A percentile compares a stretch with the other conserved stretches of the same genome.
Conservation (phyloP, 2,888 invertebrate genomes). For the Apamea anceps region DNA sequence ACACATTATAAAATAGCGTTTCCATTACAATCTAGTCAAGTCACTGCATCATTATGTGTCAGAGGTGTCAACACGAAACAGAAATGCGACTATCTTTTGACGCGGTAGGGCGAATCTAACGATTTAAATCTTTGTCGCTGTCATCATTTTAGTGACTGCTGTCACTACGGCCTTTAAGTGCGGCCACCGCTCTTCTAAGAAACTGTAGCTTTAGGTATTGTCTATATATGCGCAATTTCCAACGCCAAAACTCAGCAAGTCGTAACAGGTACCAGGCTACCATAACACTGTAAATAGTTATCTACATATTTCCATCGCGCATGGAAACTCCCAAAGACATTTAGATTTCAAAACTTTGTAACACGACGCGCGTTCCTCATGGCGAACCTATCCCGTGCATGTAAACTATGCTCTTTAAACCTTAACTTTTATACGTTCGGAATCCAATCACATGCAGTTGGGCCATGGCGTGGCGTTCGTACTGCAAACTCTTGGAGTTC, state of each 20-base stretch:
- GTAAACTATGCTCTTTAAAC: slow-evolving; percentile 79
- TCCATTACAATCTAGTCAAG: not conserved
- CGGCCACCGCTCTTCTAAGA: not conserved
- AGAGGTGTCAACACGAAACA: not conserved
- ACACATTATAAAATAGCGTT: not conserved
- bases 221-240: slow-evolving; percentile 4
- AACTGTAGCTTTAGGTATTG: not conserved
- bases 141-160: not conserved
- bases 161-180: not conserved
- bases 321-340: slow-evolving; percentile 60
- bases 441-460: slow-evolving; percentile 84
- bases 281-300: slow-evolving; percentile 51
- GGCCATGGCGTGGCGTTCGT: slow-evolving; percentile 70
- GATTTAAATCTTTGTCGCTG: not conserved
- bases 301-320: slow-evolving; percentile 38
- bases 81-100: not conserved
- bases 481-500: slow-evolving; percentile 78
- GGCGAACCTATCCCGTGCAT: slow-evolving; percentile 53
- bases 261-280: slow-evolving; percentile 35
- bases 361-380: slow-evolving; percentile 37
- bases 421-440: slow-evolving; percentile 81
- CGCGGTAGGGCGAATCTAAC: not conserved
- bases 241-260: slow-evolving; percentile 9
- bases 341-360: slow-evolving; percentile 62
- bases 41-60: not conserved